Percentiles rank a stretch among this genome's conserved stretches.
phyloP scores from a whole-genome alignment of 2,113 vertebrate species.

The Cheirogaleus medius region DNA sequence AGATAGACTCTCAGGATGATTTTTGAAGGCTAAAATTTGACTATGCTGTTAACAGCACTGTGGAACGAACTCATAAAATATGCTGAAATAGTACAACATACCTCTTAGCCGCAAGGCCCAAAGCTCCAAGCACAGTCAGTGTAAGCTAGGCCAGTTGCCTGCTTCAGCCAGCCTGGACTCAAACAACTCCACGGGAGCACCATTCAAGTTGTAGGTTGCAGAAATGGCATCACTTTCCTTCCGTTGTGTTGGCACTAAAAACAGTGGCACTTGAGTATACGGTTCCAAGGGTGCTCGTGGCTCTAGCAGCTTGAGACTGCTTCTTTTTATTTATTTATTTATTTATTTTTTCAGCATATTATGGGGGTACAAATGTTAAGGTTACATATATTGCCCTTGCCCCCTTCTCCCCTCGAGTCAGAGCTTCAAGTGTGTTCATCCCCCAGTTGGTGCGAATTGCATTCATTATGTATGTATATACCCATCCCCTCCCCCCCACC shows the following conservation, averaged over 20 bases:
- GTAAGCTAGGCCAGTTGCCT: neutral
- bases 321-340: too few relatives aligned
- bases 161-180: neutral
- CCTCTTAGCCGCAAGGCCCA: neutral
- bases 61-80: neutral
- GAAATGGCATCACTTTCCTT: neutral
- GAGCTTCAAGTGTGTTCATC: too few relatives aligned
- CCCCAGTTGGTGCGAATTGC: too few relatives aligned
- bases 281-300: neutral
- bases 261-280: fast-evolving
- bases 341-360: too few relatives aligned
- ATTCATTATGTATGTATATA: too few relatives aligned
- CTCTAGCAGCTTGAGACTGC: neutral
- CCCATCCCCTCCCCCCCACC: too few relatives aligned
- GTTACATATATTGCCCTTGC: too few relatives aligned
- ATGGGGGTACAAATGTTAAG: too few relatives aligned
- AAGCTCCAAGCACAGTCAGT: neutral
- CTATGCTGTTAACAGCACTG: neutral
- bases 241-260: neutral
- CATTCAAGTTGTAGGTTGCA: neutral
- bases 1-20: neutral
- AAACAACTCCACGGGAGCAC: neutral
- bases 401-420: too few relatives aligned
- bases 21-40: neutral
- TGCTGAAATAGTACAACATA: neutral